A percentile compares a stretch with the other conserved stretches of the same genome.
phyloP scores from a whole-genome alignment of 2,113 vertebrate species.

The Holacanthus passer region DNA sequence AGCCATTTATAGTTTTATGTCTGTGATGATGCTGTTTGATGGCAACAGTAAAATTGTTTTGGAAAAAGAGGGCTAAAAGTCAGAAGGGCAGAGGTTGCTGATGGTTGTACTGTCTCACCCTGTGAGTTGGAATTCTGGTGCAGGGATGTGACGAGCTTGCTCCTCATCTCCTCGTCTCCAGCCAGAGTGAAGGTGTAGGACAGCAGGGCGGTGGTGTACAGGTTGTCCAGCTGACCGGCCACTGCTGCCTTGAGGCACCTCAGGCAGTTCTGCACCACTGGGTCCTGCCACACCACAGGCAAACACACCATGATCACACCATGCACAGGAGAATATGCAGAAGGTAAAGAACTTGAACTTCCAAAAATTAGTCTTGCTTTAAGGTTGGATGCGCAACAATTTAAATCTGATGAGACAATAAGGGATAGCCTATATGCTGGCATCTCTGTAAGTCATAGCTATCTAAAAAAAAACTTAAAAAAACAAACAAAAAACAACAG shows the following conservation, averaged over 20 bases:
- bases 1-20: background rate
- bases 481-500: too few relatives aligned
- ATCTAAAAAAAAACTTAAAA: too few relatives aligned
- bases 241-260: slow-evolving; percentile 76
- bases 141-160: slow-evolving; percentile 72
- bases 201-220: slow-evolving; percentile 87
- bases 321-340: background rate
- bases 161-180: slow-evolving; percentile 79
- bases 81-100: background rate
- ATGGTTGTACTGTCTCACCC: slow-evolving; percentile 17
- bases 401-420: too few relatives aligned
- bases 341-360: background rate
- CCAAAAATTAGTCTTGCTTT: too few relatives aligned
- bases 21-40: background rate
- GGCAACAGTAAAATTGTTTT: too few relatives aligned
- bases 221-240: slow-evolving; percentile 61
- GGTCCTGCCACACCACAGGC: slow-evolving; percentile 73
- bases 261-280: slow-evolving; percentile 80
- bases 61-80: too few relatives aligned
- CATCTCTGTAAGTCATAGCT: too few relatives aligned
- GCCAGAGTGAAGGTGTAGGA: slow-evolving; percentile 91
- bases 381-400: too few relatives aligned
- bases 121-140: slow-evolving; percentile 50
- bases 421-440: too few relatives aligned
- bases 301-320: background rate